Base-by-base conservation (phyloP, 1,140 invertebrate genomes). In the Vanessa tameamea region DNA sequence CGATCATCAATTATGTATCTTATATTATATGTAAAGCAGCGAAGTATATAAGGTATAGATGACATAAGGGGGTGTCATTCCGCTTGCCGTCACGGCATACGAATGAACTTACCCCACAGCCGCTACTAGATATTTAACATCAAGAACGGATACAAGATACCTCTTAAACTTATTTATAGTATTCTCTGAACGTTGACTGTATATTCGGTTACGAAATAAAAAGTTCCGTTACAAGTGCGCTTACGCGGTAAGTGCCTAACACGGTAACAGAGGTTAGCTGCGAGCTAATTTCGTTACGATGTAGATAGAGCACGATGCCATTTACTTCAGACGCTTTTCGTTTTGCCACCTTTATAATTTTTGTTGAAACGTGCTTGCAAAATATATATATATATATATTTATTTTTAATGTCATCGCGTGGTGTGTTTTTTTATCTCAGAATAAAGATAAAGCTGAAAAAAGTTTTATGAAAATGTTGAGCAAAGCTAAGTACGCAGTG, bases 251-350 rank as follows among this genome's bases (percentile, higher is more conserved):
- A 81, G 75, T 77, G 77, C 63, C 68, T 71, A 48, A 72, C 66
- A 69, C 53, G 53, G 67, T 73, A 69, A 66, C 77, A 64, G 68
- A 72, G 78, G 71, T 82, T 76, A 57, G 70, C 71, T 76, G 72
- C 79, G 81, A 88, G 87, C 87, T 91, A 91, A 90, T 90, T 88
- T 85, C 75, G 80, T 68, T 61, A 78, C 83, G 88, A 90, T 90
- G 87, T 80, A 85, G 88, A 90, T 90, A 90, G 81, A 79, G 82
- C 88, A 90, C 87, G 88, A 78, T 77, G 79, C 78, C 82, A 83
- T 88, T 85, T 84, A 72, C 80, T 73, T 61, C 48, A 73, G 72
- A 61, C 78, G 69, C 77, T 80, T 83, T 83, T 83, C 78, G 80
- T 82, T 81, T 82, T 78, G 77, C 77, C 82, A 84, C 80, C 78